Evolutionary conservation across 2,888 invertebrate genomes (phyloP), one percentile per base, ranked within the genome.

Genomic region (Operophtera brumata): DNA sequence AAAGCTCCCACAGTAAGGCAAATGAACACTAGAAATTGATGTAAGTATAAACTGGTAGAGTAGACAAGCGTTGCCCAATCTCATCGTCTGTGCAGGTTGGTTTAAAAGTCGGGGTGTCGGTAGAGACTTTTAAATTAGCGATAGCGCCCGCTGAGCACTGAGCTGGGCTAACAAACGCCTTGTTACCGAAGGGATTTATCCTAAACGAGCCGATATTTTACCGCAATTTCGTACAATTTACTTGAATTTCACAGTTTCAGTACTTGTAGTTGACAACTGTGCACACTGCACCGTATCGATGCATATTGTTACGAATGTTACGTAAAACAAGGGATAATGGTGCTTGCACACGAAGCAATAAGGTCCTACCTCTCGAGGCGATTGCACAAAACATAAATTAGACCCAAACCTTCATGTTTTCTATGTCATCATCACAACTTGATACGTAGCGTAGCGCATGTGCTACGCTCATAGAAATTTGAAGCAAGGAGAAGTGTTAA

Each of bases 151-250:
- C 65, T 64, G 67, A 60, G 65, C 66, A 54, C 64, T 49, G 65
- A 65, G 65, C 47, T 41, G 57, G 58, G 63, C 59, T 79, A 79
- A 79, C 81, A 79, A 81, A 82, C 78, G 77, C 78, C 83, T 81
- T 79, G 80, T 81, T 82, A 78, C 74, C 67, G 59, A 37, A 62
- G 64, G 64, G 72, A 75, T 78, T 78, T 76, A 82, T 75, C 72
- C 74, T 73, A 79, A 80, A 77, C 77, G 56, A 54, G 47, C 28
- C 48, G 52, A 53, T 50, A 59, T 54, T 56, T 56, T 45, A 58
- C 46, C 50, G 43, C 10, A 40, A 40, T 44, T 47, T 45, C 34
- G 45, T 37, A 35, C 30, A 37, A 32, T 43, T 43, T 47, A 44
- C 14, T 57, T 47, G 36, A 52, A 48, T 48, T 52, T 45, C 26